Percentiles rank a stretch among this genome's conserved stretches.
These are phyloP conservation scores for Campopleginae sp. DNA, from an alignment of 2,888 invertebrate species.

Conservation along the genomic window DNA sequence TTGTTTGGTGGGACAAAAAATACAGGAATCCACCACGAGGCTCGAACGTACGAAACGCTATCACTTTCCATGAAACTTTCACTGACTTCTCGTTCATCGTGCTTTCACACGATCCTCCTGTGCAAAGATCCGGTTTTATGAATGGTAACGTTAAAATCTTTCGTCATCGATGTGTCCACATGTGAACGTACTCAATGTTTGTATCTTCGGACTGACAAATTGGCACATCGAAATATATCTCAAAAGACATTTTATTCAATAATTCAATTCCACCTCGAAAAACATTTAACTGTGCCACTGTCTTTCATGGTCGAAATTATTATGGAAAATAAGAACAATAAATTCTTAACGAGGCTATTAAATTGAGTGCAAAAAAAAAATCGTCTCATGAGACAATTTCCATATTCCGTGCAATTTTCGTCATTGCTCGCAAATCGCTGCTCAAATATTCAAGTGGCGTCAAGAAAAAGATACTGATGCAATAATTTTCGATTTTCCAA, in stretches of 20 bases:
- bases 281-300: too few species aligned
- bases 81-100: conserved; percentile 73
- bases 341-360: not conserved
- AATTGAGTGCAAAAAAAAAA: not conserved
- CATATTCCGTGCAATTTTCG: not conserved
- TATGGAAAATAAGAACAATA: not conserved
- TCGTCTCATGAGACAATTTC: not conserved
- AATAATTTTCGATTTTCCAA: not conserved
- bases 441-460: not conserved
- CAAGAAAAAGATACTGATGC: not conserved
- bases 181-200: not conserved
- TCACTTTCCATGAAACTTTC: conserved; percentile 83
- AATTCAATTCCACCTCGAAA: not conserved
- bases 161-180: conserved; percentile 50
- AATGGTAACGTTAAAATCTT: conserved; percentile 68
- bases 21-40: not conserved
- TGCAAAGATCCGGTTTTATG: conserved; percentile 75
- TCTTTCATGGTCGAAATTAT: not conserved
- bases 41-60: conserved; percentile 77
- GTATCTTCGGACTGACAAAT: not conserved
- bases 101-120: conserved; percentile 77
- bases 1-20: conserved; percentile 10
- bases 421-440: not conserved
- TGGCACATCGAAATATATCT: not conserved
- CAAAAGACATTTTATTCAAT: not conserved